These are phyloP conservation scores for Invenusta paracnida DNA, from an alignment of 2,888 invertebrate species.

Conservation along the genomic window DNA sequence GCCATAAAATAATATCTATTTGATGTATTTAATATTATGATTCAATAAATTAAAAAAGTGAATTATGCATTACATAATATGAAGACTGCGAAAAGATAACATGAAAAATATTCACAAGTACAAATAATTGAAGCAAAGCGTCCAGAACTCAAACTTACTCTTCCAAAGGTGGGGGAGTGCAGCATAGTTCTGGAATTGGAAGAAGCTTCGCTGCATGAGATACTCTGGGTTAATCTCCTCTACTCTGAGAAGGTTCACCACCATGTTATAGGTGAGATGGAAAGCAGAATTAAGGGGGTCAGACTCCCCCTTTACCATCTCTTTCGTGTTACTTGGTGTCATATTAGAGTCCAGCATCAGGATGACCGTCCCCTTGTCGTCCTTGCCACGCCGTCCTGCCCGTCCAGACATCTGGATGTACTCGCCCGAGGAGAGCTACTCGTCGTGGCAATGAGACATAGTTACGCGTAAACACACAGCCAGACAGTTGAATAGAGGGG, in stretches of 20 bases:
- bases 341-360: conserved; percentile 97
- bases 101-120: not conserved
- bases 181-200: conserved; percentile 96
- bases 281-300: conserved; percentile 98
- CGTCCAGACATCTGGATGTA: conserved; percentile 99
- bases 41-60: not conserved
- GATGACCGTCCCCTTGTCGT: conserved; percentile 89
- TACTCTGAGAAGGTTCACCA: conserved; percentile 85
- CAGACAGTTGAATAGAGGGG: not conserved
- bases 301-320: conserved; percentile 74
- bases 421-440: conserved; percentile 82
- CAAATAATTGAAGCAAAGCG: no score
- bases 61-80: not conserved
- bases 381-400: conserved; percentile 90
- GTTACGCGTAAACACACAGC: not conserved
- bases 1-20: no score
- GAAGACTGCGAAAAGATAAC: not conserved
- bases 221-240: conserved; percentile 99
- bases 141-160: conserved; percentile 14
- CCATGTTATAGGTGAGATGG: conserved; percentile 99
- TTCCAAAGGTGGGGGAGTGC: conserved; percentile 69
- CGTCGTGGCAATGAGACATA: not conserved
- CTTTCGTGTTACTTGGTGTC: conserved; percentile 64
- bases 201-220: conserved; percentile 95
- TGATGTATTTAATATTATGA: no score